Base-by-base conservation (phyloP, 2,113 vertebrate species). In the Anguilla rostrata region DNA sequence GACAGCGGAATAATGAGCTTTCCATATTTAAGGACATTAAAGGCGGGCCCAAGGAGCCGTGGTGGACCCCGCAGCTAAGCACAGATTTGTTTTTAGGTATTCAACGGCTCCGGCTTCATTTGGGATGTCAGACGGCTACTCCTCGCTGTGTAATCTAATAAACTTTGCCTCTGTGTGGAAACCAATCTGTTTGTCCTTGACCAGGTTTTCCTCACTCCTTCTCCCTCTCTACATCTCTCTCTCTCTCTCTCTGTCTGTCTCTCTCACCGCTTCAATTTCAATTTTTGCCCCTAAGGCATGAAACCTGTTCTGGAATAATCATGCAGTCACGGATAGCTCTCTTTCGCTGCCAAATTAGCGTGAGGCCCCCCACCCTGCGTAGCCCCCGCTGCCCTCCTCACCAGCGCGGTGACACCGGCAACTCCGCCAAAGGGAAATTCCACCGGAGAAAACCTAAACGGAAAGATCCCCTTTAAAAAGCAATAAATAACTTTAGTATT, bases 131-230 rank as follows among this genome's bases (percentile, higher is more conserved):
- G 87, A 86, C 63, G 40, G 53, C 88, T 85, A 90, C 89, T 91
- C 91, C 89, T 91, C 88, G 78, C 91, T 87, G 88, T 89, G 89
- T 92, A 91, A 94, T 94, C 91, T 91, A 90, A 91, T 90, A 89
- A 90, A 87, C 86, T 89, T 86, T 83, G 85, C 78, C 86, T 90
- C 39, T 86, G 87, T 87, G 82, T 87, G 83, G 84, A 85, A 85
- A 88, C 83, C 89, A 90, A 90, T 92, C 90, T 91, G 89, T 91
- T 93, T 91, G 91, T 92, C 93, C 92, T 92, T 94, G 91, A 93
- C 90, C 87, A 56, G 6, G 84, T 43, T 81, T 86, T 9, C 43
- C 43, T 9, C 43, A 89, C 20, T 86, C 56, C n/a, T 16, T 22
- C 6, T 53, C 29, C 26, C 26, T 57, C 43, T 56, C 29, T 90